Evolutionary conservation across 2,888 invertebrate genomes (phyloP).

Genomic region (Tinea semifulvella): DNA sequence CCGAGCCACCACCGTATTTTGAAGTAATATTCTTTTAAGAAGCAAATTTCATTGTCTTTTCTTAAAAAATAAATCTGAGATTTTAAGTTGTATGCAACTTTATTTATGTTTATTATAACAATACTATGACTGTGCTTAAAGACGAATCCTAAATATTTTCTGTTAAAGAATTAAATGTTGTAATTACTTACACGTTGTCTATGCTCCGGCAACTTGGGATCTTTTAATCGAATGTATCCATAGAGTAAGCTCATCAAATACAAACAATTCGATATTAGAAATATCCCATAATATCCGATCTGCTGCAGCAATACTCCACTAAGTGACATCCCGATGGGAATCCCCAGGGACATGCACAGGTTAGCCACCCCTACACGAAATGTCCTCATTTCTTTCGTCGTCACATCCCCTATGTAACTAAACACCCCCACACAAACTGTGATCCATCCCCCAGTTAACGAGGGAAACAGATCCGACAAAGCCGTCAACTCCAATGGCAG

Average conservation of each 20-base stretch:
- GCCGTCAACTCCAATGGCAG: constrained; percentile 66
- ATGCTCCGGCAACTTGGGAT: constrained; percentile 44
- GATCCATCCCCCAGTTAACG: constrained; percentile 75
- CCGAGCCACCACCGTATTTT: no score
- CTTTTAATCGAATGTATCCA: constrained; percentile 54
- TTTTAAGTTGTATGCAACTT: no score
- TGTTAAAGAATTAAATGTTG: no score
- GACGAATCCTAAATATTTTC: no score
- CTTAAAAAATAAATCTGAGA: no score
- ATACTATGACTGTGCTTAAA: no score
- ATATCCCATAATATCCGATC: constrained; percentile 61
- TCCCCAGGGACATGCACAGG: constrained; percentile 76
- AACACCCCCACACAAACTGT: constrained; percentile 88
- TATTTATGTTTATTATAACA: no score
- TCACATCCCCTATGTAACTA: constrained; percentile 88
- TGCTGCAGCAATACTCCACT: constrained; percentile 63
- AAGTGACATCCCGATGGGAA: constrained; percentile 65
- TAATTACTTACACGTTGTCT: constrained; percentile 48
- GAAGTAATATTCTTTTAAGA: no score
- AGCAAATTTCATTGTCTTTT: no score
- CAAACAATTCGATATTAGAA: constrained; percentile 55
- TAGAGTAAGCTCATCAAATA: constrained; percentile 62
- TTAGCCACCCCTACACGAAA: constrained; percentile 87
- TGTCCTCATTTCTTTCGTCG: constrained; percentile 81
- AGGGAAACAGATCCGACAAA: constrained; percentile 63